Percentiles rank a stretch among this genome's conserved stretches.
Conservation (phyloP, 2,888 invertebrate species). For the Linnaemya vulpina region DNA sequence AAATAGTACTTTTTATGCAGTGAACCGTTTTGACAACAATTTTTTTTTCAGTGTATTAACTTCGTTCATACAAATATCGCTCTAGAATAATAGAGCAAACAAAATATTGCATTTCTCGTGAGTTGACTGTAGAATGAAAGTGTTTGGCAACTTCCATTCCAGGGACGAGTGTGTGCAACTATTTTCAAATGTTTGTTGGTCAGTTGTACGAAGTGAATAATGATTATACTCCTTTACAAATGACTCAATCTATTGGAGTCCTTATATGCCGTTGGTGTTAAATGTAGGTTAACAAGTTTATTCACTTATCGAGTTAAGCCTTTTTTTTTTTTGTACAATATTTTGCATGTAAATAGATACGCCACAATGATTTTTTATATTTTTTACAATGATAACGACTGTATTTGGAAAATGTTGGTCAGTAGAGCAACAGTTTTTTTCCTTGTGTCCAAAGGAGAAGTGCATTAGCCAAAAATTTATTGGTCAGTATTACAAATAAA, state of each 20-base stretch:
- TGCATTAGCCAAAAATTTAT: conserved; percentile 48
- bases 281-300: conserved; percentile 71
- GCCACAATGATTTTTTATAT: conserved; percentile 19
- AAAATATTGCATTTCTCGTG: background rate
- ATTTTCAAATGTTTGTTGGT: conserved; percentile 11
- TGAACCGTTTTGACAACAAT: no score
- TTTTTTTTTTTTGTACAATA: conserved; percentile 15
- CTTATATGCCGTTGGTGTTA: conserved; percentile 32
- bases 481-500: conserved; percentile 1
- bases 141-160: background rate
- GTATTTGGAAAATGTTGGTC: conserved; percentile 63
- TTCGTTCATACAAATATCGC: no score
- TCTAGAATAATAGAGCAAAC: no score
- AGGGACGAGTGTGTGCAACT: background rate
- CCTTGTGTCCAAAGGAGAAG: background rate
- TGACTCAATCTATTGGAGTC: conserved; percentile 38
- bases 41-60: no score
- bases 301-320: conserved; percentile 69
- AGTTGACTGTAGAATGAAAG: background rate
- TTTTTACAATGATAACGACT: no score
- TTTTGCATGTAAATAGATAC: conserved; percentile 26
- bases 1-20: no score
- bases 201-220: conserved; percentile 28
- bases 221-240: background rate
- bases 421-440: conserved; percentile 62